Base-by-base conservation (phyloP, 2,797 vertebrate species). In the Novumbra hubbsi region DNA sequence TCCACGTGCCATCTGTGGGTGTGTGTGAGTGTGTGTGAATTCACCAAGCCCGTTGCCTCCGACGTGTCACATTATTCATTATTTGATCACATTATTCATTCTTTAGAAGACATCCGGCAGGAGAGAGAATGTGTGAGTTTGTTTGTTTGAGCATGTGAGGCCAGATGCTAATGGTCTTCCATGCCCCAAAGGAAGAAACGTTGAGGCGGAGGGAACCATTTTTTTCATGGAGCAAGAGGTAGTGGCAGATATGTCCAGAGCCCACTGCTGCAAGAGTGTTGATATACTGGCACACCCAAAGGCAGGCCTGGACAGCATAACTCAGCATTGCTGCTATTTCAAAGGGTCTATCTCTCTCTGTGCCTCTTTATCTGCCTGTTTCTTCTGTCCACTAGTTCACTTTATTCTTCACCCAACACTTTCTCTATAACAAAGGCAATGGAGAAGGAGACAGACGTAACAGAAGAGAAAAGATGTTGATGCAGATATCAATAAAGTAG, bases 361-460 rank as follows among this genome's bases (percentile, higher is more conserved):
- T 48, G 0, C 50, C 15, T 62, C 57, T 71, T 28, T 71, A 19
- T 71, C 32, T 71, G 5, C 34, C 27, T 60, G 30, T 57, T 19
- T 71, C 27, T 57, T 55, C 57, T 63, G 32, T 32, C n/a, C 57
- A n/a, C 41, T 66, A 62, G 50, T 16, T 48, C 71, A 19, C n/a
- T 14, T 48, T 67, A 32, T 30, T 16, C 27, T 41, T 12, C 60
- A 9, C 57, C 24, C 19, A 19, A 19, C 24, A 15, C 15, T 41
- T 3, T 71, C 8, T 45, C 66, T 4, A 6, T 55, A 55, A n/a
- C 50, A 55, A 55, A n/a, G 50, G n/a, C n/a, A 55, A 38, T 38
- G 34, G 34, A 2, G 34, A 38, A 38, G 34, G 5, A 38, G 34
- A 38, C 5, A 38, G 34, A 38, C n/a, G n/a, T n/a, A n/a, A n/a